phyloP scores from a whole-genome alignment of 2,888 invertebrate species.

The Meiosimyza decipiens region DNA sequence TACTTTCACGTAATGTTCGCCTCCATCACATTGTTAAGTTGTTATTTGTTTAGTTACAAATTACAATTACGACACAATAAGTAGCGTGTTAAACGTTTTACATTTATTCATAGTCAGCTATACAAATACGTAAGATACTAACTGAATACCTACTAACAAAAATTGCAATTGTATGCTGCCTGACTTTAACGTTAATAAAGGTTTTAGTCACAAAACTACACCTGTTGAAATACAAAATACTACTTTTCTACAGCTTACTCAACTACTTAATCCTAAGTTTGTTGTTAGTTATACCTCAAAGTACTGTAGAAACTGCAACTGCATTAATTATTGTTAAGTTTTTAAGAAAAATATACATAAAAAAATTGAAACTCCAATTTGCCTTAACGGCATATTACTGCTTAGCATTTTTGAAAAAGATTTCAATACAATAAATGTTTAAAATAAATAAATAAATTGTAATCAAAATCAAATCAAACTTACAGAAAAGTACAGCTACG shows the following conservation, averaged over 20 bases:
- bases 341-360: slow-evolving; percentile 8
- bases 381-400: slow-evolving; percentile 7
- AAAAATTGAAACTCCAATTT: neutral
- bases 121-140: neutral
- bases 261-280: slow-evolving; percentile 20
- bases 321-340: slow-evolving; percentile 54
- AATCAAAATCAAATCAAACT: slow-evolving; percentile 69
- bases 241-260: slow-evolving; percentile 11
- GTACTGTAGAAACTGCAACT: slow-evolving; percentile 63
- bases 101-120: slow-evolving; percentile 13
- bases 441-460: slow-evolving; percentile 25
- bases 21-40: slow-evolving; percentile 39
- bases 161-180: neutral
- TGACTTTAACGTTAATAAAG: slow-evolving; percentile 19
- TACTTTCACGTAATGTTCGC: slow-evolving; percentile 36
- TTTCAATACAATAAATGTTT: neutral
- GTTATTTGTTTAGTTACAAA: slow-evolving; percentile 59
- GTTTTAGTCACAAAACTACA: slow-evolving; percentile 48
- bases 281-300: neutral
- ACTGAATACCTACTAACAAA: slow-evolving; percentile 6
- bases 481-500: slow-evolving; percentile 94
- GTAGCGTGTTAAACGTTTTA: neutral
- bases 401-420: slow-evolving; percentile 9
- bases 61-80: slow-evolving; percentile 25
- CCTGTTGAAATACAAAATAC: slow-evolving; percentile 28